Percentiles rank a stretch among this genome's conserved stretches.
phyloP scores from a whole-genome alignment of 2,797 vertebrate genomes.

The Loris lydekkerianus region DNA sequence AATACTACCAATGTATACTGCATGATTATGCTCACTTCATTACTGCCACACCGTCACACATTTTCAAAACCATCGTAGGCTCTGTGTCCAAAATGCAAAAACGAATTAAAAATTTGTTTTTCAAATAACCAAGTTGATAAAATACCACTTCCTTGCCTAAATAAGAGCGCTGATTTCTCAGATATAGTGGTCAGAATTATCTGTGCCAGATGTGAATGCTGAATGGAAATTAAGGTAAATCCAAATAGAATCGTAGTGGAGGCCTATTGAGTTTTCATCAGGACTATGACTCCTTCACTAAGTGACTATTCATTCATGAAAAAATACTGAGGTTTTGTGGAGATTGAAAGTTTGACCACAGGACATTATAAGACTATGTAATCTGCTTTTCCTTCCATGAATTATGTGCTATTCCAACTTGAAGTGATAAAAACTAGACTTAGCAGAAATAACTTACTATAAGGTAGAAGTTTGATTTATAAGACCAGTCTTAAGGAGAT shows the following conservation, averaged over 20 bases:
- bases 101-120: neutral
- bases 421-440: neutral
- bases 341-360: slow-evolving; percentile 4
- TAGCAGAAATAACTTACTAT: neutral
- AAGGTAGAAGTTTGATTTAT: neutral
- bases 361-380: neutral
- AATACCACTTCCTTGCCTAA: neutral
- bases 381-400: neutral
- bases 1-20: neutral
- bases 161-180: neutral
- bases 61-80: neutral
- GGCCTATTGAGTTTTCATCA: neutral
- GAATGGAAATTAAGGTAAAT: neutral
- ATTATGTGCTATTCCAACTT: neutral
- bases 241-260: neutral
- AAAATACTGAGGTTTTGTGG: neutral
- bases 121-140: neutral
- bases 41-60: neutral
- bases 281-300: neutral
- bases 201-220: neutral
- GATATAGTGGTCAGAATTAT: neutral
- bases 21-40: neutral
- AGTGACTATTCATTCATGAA: neutral
- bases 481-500: neutral
- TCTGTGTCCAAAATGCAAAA: neutral